A percentile compares a stretch with the other conserved stretches of the same genome.
Evolutionary conservation across 2,888 invertebrate species (phyloP).

Genomic region (Cryptocephalus primarius): DNA sequence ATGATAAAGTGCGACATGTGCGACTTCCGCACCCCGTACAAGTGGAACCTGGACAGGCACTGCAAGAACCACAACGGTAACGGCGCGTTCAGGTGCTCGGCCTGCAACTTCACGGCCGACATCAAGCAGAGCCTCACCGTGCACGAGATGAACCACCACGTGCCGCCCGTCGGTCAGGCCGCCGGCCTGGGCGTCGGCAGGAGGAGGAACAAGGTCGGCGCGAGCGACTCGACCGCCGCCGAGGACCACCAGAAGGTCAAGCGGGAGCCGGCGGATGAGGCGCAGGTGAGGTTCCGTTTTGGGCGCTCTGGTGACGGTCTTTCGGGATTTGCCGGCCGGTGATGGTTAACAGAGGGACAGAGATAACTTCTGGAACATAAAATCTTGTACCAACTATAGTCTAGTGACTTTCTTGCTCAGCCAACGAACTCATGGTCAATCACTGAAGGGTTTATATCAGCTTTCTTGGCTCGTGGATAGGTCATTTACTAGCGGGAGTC

Average conservation of each 20-base stretch:
- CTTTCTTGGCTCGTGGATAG: no score
- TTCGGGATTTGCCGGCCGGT: no score
- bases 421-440: no score
- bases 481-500: no score
- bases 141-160: constrained; percentile 85
- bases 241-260: constrained; percentile 22
- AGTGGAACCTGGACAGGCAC: constrained; percentile 89
- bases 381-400: no score
- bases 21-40: constrained; percentile 85
- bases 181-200: constrained; percentile 43
- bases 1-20: constrained; percentile 91
- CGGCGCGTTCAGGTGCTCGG: constrained; percentile 64
- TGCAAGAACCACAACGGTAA: constrained; percentile 82
- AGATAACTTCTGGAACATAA: no score
- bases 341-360: no score
- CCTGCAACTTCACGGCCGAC: constrained; percentile 84
- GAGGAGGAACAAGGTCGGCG: constrained; percentile 65
- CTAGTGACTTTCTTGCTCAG: no score
- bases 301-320: no score
- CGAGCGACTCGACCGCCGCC: constrained; percentile 49
- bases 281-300: constrained; percentile 6
- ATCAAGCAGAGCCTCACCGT: constrained; percentile 86
- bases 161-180: constrained; percentile 64
- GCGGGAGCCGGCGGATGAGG: neutral
- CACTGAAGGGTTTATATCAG: no score